phyloP scores from a whole-genome alignment of 2,113 vertebrate genomes.

The Microtus ochrogaster region DNA sequence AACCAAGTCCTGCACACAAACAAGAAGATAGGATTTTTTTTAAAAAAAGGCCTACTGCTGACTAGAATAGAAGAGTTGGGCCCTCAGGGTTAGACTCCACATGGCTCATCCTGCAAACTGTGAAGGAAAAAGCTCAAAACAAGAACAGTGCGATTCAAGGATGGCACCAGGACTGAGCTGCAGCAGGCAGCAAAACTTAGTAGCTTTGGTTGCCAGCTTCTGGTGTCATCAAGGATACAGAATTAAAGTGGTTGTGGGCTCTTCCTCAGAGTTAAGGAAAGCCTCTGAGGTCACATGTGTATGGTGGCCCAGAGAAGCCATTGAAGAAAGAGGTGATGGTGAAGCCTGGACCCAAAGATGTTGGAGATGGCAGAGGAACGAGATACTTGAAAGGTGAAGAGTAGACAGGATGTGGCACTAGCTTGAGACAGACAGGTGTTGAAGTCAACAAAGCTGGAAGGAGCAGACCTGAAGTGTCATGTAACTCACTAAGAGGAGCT shows the following conservation, averaged over 20 bases:
- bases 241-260: background rate
- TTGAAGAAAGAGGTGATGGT: background rate
- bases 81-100: background rate
- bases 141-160: background rate
- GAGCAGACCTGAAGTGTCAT: background rate
- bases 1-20: background rate
- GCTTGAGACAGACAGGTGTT: no score
- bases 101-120: background rate
- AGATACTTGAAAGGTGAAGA: no score
- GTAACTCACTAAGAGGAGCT: background rate
- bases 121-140: background rate
- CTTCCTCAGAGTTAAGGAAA: background rate
- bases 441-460: no score
- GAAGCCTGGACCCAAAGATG: background rate
- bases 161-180: background rate
- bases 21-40: background rate
- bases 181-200: background rate
- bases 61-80: background rate
- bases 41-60: background rate
- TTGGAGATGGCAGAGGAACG: background rate
- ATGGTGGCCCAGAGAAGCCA: background rate
- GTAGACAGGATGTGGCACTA: no score
- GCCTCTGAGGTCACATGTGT: background rate
- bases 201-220: background rate
- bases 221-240: background rate